Base-by-base conservation (phyloP, 2,888 invertebrate species). In the Teinopalpus imperialis region DNA sequence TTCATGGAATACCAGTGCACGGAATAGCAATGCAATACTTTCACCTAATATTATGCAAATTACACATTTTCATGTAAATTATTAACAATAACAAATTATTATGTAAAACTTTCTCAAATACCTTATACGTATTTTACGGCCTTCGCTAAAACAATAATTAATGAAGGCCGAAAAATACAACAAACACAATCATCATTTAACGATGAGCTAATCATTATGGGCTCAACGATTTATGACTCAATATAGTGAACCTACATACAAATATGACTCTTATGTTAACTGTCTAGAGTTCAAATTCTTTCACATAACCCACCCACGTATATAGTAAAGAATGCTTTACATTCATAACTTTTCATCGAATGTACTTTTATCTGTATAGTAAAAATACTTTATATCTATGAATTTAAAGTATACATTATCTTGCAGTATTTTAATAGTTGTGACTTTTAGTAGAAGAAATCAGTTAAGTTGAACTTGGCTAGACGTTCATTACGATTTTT, bases 271-370 rank as follows among this genome's bases (percentile, higher is more conserved):
- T 53, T 55, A 48, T 41, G 40, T 27, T 42, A 52, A 34, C 0
- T 14, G n/a, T 6, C 30, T 51, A 63, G 49, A 57, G 64, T 61
- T 52, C 43, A 65, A 59, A 59, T 48, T 63, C 41, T 46, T 43
- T 45, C 51, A 49, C 26, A 39, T 24, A 21, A 21, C 24, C 18
- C 48, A 56, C 53, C 53, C 57, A 56, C 51, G 43, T 49, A 49
- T 52, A 52, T 53, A 49, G 49, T 54, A 49, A 59, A 58, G 57
- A 68, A 66, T 61, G 63, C 57, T 54, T 55, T 55, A 40, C 53
- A 54, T 54, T 26, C 29, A 50, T 46, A 47, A 44, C 32, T 41
- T 51, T 45, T 12, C 40, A 40, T 41, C 40, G 35, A 36, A 43
- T 32, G 34, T 42, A 18, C 7, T 24, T 21, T n/a, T 7, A 7